Base-by-base conservation (phyloP, 2,113 vertebrate species). In the Calidris pygmaea region DNA sequence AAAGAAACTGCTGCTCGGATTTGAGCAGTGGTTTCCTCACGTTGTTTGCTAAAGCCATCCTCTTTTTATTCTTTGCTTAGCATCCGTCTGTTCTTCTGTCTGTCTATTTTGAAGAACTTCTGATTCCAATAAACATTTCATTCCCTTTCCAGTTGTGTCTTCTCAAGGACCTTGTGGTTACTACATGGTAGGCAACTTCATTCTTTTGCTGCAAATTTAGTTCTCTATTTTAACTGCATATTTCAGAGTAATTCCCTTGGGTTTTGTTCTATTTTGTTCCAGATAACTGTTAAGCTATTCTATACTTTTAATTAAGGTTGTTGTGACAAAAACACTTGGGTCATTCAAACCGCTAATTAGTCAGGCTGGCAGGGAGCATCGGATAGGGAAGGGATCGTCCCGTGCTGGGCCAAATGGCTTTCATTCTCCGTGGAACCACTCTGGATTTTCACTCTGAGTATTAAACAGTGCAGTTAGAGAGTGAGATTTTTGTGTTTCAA, bases 291-390 rank as follows among this genome's bases (percentile, higher is more conserved):
- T 48, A 48, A 48, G 21, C 47, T 48, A 48, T 48, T 48, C 21
- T 48, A 23, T 48, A 48, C 47, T 48, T 47, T 23, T 22, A 48
- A 48, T 58, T 88, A 52, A 35, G 34, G 72, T 80, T 3, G 35
- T 58, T 70, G 84, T 90, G 76, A 60, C 68, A 90, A 79, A 89
- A 95, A 16, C 60, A 62, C 73, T 70, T 30, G 74, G 87, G 82
- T 91, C 85, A 87, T 77, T 87, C 85, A 84, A 52, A 88, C 60
- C 60, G 16, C 63, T 56, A 76, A 92, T 92, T 85, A 92, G 56
- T n/a, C 32, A 76, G 86, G 79, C 62, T 95, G 89, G 79, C 58
- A 83, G 93, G 91, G 83, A 60, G 72, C 34, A 34, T 24, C 37
- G n/a, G 63, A 7, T 22, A 55, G 62, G 0, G 1, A 47, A 85